Conservation (phyloP, 2,888 invertebrate species). For the Rhogogaster chlorosoma region DNA sequence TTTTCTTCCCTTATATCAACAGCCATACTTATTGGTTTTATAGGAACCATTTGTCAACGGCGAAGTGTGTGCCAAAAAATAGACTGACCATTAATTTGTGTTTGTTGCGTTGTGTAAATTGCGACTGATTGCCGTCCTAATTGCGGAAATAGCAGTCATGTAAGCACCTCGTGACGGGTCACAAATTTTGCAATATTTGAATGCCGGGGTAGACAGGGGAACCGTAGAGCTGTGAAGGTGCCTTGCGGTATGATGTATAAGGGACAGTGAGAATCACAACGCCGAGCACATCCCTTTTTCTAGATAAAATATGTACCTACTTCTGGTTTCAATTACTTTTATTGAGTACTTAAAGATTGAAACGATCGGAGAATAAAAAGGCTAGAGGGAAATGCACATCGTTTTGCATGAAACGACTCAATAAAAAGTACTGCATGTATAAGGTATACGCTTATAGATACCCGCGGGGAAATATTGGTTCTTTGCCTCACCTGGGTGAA, state of each 20-base stretch:
- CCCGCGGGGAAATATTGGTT: neutral
- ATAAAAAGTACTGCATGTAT: constrained; percentile 11
- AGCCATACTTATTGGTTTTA: neutral
- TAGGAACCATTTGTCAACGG: neutral
- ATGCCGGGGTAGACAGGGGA: neutral
- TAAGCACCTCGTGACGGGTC: neutral
- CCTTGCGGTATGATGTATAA: neutral
- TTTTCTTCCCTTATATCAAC: neutral
- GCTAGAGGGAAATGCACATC: neutral
- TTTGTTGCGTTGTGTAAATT: neutral
- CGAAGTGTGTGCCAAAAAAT: neutral
- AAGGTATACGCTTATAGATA: neutral
- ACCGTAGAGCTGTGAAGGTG: neutral
- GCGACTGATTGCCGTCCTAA: neutral
- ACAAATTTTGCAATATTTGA: neutral
- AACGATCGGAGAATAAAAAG: neutral
- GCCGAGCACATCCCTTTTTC: neutral
- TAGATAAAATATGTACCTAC: neutral
- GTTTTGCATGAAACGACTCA: neutral
- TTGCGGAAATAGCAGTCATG: neutral
- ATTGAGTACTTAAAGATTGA: neutral
- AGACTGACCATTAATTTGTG: neutral
- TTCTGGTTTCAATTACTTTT: neutral
- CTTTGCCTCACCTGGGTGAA: constrained; percentile 28
- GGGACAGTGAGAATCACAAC: neutral